Evolutionary conservation across 1,140 invertebrate species (phyloP).

Genomic region (Sminthurides bifidus): DNA sequence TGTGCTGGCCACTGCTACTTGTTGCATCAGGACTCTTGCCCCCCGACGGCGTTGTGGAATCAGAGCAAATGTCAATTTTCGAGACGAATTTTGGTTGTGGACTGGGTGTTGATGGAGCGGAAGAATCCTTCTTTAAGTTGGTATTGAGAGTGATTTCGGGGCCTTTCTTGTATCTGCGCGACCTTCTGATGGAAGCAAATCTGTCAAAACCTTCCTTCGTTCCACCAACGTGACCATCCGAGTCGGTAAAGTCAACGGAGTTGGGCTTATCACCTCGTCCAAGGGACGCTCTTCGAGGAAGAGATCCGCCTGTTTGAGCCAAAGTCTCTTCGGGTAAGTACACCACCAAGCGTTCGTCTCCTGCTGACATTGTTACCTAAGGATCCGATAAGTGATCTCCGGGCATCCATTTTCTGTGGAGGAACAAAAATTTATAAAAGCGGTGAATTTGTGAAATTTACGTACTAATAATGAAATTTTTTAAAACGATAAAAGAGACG

Average conservation of each 20-base stretch:
- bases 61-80: constrained; percentile 20
- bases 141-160: constrained; percentile 42
- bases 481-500: too few relatives aligned
- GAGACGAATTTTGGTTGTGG: constrained; percentile 23
- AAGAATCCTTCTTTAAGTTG: background rate
- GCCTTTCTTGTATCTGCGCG: constrained; percentile 62
- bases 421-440: background rate
- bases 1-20: background rate
- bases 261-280: constrained; percentile 14
- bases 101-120: constrained; percentile 2
- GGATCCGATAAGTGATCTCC: constrained; percentile 37
- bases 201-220: constrained; percentile 52
- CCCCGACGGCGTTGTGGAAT: background rate
- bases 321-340: constrained; percentile 43
- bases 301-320: constrained; percentile 28
- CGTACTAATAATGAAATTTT: too few relatives aligned
- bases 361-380: constrained; percentile 36
- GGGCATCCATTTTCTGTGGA: constrained; percentile 14
- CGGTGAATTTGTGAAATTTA: too few relatives aligned
- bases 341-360: constrained; percentile 47
- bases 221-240: constrained; percentile 1
- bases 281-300: constrained; percentile 19
- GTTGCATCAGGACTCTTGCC: background rate
- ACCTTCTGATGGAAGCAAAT: constrained; percentile 65
- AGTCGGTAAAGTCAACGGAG: constrained; percentile 19